Evolutionary conservation across 2,797 vertebrate species (phyloP), one percentile per base, ranked within the genome.

Genomic region (Notamacropus eugenii): DNA sequence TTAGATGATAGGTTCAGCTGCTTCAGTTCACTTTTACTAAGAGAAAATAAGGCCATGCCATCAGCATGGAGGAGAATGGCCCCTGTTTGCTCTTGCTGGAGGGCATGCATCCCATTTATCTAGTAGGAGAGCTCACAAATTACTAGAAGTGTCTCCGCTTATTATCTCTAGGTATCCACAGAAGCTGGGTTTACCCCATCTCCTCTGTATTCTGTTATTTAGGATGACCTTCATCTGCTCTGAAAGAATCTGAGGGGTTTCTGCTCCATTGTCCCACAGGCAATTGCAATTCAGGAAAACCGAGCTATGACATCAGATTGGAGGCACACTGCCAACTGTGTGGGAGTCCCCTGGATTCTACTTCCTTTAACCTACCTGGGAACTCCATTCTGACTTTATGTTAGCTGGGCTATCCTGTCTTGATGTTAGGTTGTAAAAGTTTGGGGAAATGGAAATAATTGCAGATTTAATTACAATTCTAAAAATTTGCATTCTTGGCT

Each of bases 381-480:
- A 92, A 91, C 0, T 62, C n/a, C 34, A 87, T 67, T 94, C 27
- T 93, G 10, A 0, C 46, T 95, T 28, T 92, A 62, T 74, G 56
- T 97, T 95, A 96, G 58, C 3, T 95, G 46, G 16, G 56, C 0
- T 59, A 95, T 97, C 67, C 87, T 96, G 14, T 5, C 52, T 96
- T 55, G 52, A 93, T 91, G 92, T 91, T 91, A 96, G 59, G 90
- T 94, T 91, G 90, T 90, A 82, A 59, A 90, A 90, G 13, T 95
- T 90, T 97, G 97, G 24, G 97, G 92, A 97, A 98, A 94, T 55
- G 34, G 95, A 98, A 98, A 97, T 95, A 97, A 97, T 95, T 95
- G 22, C 34, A 97, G 90, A 94, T 98, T 98, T 95, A 97, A 91
- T 97, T 98, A 96, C 50, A 95, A 54, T 50, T 97, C 12, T 91